Evolutionary conservation across 2,113 vertebrate species (phyloP), one percentile per base, ranked within the genome.

Genomic region (Muscicapa adusta): DNA sequence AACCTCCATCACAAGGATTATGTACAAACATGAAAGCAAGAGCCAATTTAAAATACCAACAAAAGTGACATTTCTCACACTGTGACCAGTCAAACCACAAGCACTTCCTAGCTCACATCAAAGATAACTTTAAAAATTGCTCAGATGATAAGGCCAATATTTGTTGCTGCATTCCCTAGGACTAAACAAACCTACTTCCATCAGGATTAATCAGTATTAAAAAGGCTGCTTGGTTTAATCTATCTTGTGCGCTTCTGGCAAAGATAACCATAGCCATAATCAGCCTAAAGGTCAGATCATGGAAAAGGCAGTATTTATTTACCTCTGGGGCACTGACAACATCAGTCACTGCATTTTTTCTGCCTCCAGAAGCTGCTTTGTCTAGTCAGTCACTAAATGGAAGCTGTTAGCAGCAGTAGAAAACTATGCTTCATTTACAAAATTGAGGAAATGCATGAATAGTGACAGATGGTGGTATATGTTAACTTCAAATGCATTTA

Each of bases 171-270:
- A 57, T 91, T 91, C 93, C 85, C 57, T 85, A 91, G 73, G 82
- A 93, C 76, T 87, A 90, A 88, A 90, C 47, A 92, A 93, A 86
- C 75, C 71, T 83, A 94, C 40, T 95, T 90, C 88, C 56, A 95
- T 96, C 89, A 94, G 57, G 73, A 86, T 80, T 95, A 94, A 96
- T 93, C 91, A 94, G 87, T 50, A 91, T 91, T 95, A 94, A 90
- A 93, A 93, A 72, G 6, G 9, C 54, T 84, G 18, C 17, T 65
- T 73, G 33, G 62, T 88, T 96, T 94, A 91, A 95, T 94, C 84
- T 81, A 25, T 78, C 33, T 72, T 94, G 34, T 88, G 63, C 0
- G n/a, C 91, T 94, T 47, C 65, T 91, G 65, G 85, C 85, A 77
- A 87, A 88, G 84, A 93, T 94, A 94, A 85, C 71, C 74, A 40